Base-by-base conservation (phyloP, 2,113 vertebrate genomes). In the Takifugu flavidus region DNA sequence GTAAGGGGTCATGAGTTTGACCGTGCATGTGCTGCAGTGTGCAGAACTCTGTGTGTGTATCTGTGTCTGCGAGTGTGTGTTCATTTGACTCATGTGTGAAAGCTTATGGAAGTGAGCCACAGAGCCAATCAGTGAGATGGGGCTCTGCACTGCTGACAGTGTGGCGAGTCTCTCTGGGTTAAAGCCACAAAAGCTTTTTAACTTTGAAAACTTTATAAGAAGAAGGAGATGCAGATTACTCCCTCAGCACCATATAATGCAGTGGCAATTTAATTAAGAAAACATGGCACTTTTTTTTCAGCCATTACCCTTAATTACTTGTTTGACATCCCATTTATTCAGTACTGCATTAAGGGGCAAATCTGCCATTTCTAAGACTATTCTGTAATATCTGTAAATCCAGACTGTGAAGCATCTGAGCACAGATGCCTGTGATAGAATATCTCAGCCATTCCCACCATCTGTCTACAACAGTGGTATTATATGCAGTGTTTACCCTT, bases 151-250 rank as follows among this genome's bases (percentile, higher is more conserved):
- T 81, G 79, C 76, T 80, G 75, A 78, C 79, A 70, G 50, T 56
- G 59, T 53, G 70, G 71, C 74, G 67, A 54, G 63, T 46, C 56
- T 42, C 79, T 42, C 75, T 86, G 79, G 85, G 79, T 57, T 76
- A 70, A 50, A 77, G 83, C 85, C 85, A 85, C 73, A 76, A 86
- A 82, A 87, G 80, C 82, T 83, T 78, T 85, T 80, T 81, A 83
- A 78, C 65, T 82, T 83, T 79, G 51, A 59, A 64, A 80, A 79
- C 59, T 58, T 62, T 62, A 53, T 42, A 45, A 49, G 57, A 69
- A 43, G 53, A 59, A 67, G 65, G 60, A 82, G 75, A 74, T 75
- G 79, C 75, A 8, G 74, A 67, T 76, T 67, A 58, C 49, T 43
- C 57, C 46, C 51, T 72, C 46, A 71, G 77, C 77, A 65, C 58